Conservation (phyloP, 1,140 invertebrate species). For the Drosophila virilis region DNA sequence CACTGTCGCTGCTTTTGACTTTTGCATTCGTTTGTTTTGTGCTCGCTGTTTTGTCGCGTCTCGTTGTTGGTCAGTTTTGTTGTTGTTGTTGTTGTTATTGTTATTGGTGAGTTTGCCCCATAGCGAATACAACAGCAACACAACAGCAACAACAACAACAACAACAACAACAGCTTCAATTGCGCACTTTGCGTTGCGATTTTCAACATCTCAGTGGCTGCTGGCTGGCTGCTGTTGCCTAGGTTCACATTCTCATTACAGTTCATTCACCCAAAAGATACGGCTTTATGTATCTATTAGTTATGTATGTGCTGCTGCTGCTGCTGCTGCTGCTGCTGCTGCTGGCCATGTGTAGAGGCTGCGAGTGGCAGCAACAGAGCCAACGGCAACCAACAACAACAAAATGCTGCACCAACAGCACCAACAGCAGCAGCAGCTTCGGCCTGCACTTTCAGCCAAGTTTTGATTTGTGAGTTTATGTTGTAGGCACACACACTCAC, state of each 20-base stretch:
- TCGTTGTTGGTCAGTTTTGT: constrained; percentile 48
- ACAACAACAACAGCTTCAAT: constrained; percentile 54
- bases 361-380: constrained; percentile 21
- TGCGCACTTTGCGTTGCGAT: constrained; percentile 76
- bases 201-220: constrained; percentile 70
- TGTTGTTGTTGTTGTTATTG: constrained; percentile 30
- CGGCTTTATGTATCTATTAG: constrained; percentile 81
- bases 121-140: constrained; percentile 3
- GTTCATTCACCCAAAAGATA: constrained; percentile 83
- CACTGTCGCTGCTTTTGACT: constrained; percentile 24
- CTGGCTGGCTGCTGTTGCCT: constrained; percentile 41
- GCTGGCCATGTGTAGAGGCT: constrained; percentile 46
- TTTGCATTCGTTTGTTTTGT: constrained; percentile 54
- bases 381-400: constrained; percentile 4
- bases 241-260: constrained; percentile 83
- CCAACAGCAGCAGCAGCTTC: constrained; percentile 21
- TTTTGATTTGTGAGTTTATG: constrained; percentile 77
- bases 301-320: constrained; percentile 73
- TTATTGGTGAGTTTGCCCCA: constrained; percentile 36
- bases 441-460: constrained; percentile 68
- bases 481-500: constrained; percentile 48
- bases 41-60: constrained; percentile 42
- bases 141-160: too few species aligned
- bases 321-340: too few species aligned
- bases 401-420: constrained; percentile 9